Evolutionary conservation across 2,113 vertebrate species (phyloP).

Genomic region (Pristiophorus japonicus): DNA sequence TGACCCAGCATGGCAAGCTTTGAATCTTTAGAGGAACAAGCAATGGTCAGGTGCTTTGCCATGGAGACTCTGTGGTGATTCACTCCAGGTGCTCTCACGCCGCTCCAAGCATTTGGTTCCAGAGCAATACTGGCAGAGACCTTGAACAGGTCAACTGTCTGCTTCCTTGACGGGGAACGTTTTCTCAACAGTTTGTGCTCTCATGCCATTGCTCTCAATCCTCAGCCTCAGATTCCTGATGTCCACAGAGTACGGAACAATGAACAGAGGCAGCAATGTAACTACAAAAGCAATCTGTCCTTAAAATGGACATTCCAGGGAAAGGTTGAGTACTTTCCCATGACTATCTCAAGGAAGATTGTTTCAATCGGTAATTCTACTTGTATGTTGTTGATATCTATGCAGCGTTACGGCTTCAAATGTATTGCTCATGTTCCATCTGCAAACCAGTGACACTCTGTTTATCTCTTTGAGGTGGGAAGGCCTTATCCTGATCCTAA

Average conservation of each 20-base stretch:
- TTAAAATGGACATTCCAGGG: neutral
- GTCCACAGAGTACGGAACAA: neutral
- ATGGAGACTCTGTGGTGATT: neutral
- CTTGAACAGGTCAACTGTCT: neutral
- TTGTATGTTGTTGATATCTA: neutral
- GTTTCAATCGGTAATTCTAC: neutral
- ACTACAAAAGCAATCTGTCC: neutral
- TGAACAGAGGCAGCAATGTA: neutral
- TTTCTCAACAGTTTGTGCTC: neutral
- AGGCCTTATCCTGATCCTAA: conserved; percentile 82
- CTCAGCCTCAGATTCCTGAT: neutral
- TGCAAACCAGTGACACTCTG: neutral
- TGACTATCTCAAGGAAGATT: neutral
- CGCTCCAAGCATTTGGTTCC: neutral
- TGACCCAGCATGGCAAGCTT: neutral
- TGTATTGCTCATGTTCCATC: neutral
- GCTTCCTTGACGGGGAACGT: neutral
- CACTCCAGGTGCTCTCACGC: neutral
- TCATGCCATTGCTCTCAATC: neutral
- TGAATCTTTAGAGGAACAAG: neutral
- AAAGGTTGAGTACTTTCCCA: neutral
- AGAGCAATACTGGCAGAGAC: neutral
- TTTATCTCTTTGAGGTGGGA: conserved; percentile 77
- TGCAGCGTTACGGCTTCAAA: neutral
- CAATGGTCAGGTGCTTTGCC: neutral